Evolutionary conservation across 1,140 invertebrate genomes (phyloP), one percentile per base, ranked within the genome.

Genomic region (Aporrectodea caliginosa): DNA sequence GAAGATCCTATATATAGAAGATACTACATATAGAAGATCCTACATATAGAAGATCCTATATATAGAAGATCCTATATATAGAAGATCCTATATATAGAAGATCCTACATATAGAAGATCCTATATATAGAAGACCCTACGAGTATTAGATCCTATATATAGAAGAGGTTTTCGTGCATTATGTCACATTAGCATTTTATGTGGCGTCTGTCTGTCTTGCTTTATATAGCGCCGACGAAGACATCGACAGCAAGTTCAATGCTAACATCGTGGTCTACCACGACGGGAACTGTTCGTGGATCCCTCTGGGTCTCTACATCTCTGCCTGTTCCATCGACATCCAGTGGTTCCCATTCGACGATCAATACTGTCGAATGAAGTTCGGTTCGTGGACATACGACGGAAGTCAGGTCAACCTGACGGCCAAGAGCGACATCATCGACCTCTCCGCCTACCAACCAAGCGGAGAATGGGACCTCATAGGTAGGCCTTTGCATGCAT

Each of bases 291-390:
- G 75, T 35, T n/a, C 31, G 14, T 76, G 75, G 75, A 68, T 76
- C 29, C 75, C 75, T n/a, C 75, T 68, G 0, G 75, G 75, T 0
- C 43, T 76, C 34, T 76, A 43, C 75, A 76, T 76, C 16, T 87
- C 86, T 75, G 88, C 88, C 27, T 89, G 89, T 77, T 96, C 97
- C 90, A 98, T 98, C 87, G 96, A 98, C 90, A 98, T 98, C 90
- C 97, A 95, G 82, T 98, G 95, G 96, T 98, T 98, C 90, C 96
- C 96, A 79, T 98, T 98, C 90, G 96, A 98, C 89, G 95, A 98
- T 89, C 96, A 98, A 90, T 92, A 93, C 84, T 98, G 95, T 90
- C 93, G 96, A 87, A 95, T 98, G 94, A 76, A 76, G 78, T 79
- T 84, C 33, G 78, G 77, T 58, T 80, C 83, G 0, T 84, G 84